Evolutionary conservation across 2,797 vertebrate species (phyloP).

Genomic region (Potorous gilbertii): DNA sequence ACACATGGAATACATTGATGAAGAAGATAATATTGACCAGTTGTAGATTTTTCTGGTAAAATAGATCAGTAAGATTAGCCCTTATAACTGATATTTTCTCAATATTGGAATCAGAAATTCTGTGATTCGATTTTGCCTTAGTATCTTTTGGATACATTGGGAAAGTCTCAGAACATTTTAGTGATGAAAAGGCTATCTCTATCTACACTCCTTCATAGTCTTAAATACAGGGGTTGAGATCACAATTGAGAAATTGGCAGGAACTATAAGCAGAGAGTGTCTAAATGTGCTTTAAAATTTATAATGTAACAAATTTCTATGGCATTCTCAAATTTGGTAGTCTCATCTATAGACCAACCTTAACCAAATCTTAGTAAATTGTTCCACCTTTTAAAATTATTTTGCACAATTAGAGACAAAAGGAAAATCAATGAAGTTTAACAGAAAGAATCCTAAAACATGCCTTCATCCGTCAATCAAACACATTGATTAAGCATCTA

Average conservation of each 20-base stretch:
- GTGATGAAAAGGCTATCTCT: not conserved
- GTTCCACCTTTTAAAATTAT: not conserved
- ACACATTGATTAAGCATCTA: not conserved
- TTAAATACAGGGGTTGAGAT: not conserved
- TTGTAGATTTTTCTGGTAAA: not conserved
- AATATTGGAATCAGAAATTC: not conserved
- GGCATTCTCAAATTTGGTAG: not conserved
- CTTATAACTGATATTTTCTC: not conserved
- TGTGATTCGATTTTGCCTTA: not conserved
- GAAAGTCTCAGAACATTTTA: not conserved
- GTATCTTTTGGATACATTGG: not conserved
- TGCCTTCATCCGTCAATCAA: not conserved
- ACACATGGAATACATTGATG: not conserved
- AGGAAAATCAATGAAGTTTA: not conserved
- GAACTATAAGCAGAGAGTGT: not conserved
- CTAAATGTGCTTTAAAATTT: not conserved
- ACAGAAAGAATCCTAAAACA: not conserved
- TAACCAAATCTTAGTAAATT: not conserved
- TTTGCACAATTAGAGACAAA: not conserved
- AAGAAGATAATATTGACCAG: not conserved
- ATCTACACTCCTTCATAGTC: not conserved
- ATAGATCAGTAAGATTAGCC: not conserved
- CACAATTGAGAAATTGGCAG: not conserved
- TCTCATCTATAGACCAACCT: not conserved
- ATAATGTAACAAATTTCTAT: not conserved